Conservation (phyloP, 2,888 invertebrate species). For the Microctonus hyperodae region DNA sequence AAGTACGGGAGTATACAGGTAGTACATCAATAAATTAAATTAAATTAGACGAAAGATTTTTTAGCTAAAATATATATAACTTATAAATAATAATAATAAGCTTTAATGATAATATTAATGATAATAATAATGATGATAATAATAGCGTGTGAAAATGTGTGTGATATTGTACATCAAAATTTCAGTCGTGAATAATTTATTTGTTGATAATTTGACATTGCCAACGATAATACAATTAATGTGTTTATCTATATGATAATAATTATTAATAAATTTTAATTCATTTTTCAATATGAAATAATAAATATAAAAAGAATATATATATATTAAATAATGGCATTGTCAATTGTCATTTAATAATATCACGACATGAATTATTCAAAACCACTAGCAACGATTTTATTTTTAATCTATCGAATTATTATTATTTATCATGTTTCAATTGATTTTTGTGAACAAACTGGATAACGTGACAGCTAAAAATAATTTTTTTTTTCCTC, state of each 20-base stretch:
- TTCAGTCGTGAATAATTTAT: not conserved
- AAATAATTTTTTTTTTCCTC: not conserved
- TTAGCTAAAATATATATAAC: not conserved
- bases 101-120: not conserved
- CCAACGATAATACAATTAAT: not conserved
- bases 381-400: conserved; percentile 10
- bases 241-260: too few species aligned
- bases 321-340: too few species aligned
- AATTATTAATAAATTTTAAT: not conserved
- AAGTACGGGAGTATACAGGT: not conserved
- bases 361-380: conserved; percentile 41
- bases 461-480: conserved; percentile 20
- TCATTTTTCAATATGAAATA: not conserved
- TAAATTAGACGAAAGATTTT: not conserved
- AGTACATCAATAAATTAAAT: conserved; percentile 1
- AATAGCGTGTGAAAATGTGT: conserved; percentile 8
- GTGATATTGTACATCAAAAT: conserved; percentile 8
- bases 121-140: not conserved
- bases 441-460: not conserved
- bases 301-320: not conserved
- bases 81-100: not conserved
- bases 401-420: conserved; percentile 5
- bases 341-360: conserved; percentile 11
- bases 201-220: not conserved
- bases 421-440: conserved; percentile 3